Evolutionary conservation across 2,797 vertebrate genomes (phyloP), one percentile per base, ranked within the genome.

Genomic region (Falco concolor): DNA sequence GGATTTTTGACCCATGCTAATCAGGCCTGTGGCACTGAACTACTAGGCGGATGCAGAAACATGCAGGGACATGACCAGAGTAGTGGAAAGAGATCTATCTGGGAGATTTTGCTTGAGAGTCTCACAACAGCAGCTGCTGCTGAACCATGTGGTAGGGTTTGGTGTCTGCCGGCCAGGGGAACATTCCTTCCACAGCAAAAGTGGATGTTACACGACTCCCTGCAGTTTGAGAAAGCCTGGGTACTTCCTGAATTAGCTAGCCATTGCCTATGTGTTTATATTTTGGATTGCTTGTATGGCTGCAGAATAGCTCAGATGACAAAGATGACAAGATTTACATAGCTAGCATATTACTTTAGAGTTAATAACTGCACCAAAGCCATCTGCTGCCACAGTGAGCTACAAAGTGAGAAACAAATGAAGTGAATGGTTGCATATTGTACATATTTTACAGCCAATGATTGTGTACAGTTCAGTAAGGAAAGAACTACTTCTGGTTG

Each of bases 171-270:
- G 12, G 54, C 52, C 9, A 47, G 40, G 59, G 72, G 45, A 87
- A 27, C 63, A 86, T 72, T 94, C 95, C 88, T 92, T 95, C 90
- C 77, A n/a, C 19, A 23, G 72, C 47, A 85, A 96, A 95, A 86
- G 40, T 34, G 77, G 63, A 36, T 91, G 76, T 91, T 73, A 54
- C 69, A 86, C 3, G 63, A 89, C 87, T 95, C 85, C 70, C 49
- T 79, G 49, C n/a, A 82, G 92, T 95, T 96, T 96, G 89, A 96
- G 96, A 84, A 95, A 93, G 69, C 42, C 32, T 34, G 87, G 23
- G n/a, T 92, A 40, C 77, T 97, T 89, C 83, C 75, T 92, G 93
- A 97, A 97, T 97, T 97, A 92, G 57, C 69, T 80, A 82, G 38
- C 87, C 28, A 86, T 40, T 70, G 65, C 44, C 38, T 76, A 9